Evolutionary conservation across 2,888 invertebrate genomes (phyloP), one percentile per base, ranked within the genome.

Genomic region (Augiades crinisus): DNA sequence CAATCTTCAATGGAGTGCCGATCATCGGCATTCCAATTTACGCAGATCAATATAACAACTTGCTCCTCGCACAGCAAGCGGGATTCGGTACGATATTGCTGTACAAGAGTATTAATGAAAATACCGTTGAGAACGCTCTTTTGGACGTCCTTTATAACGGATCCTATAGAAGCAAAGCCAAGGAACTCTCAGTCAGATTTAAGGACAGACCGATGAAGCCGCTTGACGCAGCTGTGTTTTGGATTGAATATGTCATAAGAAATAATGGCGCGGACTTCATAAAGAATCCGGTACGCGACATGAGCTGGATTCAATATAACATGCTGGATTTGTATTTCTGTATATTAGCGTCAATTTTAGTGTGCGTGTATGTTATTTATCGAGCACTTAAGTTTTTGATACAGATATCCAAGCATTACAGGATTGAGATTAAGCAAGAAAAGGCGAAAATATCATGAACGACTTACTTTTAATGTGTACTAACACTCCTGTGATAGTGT

Each of bases 1-100:
- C 93, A 0, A 84, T 87, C 37, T 92, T 81, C 66, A 80, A 92
- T 60, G 92, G 90, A 5, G 89, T 92, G 0, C 92, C 92, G 2
- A 72, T 91, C n/a, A 58, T 91, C 13, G 90, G 90, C 1, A 65
- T 91, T 30, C 91, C 91, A n/a, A 78, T 91, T 55, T 88, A 85
- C 57, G 80, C 69, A 1, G 91, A 91, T 64, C 91, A 91, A 62
- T 81, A 80, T 55, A 78, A 86, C 67, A 91, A 91, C 57, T 72
- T 91, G 56, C 68, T 81, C 10, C 79, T 77, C 63, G 75, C 72
- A 1, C 67, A 84, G 60, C 57, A 78, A 6, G 68, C 74, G 0
- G 91, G 90, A 6, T 78, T 75, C 36, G 89, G 81, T 0, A 75
- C 74, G 61, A 77, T 82, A 51, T 60, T 91, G 16, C 68, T 76